Base-by-base conservation (phyloP, 2,888 invertebrate genomes). In the Itoplectis maculator region DNA sequence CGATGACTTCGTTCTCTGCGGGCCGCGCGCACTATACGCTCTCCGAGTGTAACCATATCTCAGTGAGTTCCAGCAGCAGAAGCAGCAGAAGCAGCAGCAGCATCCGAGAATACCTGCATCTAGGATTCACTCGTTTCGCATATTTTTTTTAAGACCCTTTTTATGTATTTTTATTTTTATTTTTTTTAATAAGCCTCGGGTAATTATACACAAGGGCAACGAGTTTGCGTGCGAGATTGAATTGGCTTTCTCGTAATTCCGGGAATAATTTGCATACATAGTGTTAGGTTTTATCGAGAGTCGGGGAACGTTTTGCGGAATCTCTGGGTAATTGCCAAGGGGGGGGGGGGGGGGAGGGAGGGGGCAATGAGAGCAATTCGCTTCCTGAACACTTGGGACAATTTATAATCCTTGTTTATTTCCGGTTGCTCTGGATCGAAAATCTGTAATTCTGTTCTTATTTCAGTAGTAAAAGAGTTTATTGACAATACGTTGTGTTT, bases 1-100 rank as follows among this genome's bases (percentile, higher is more conserved):
- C 86, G 86, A 86, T 84, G 86, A 85, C 86, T 86, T 84, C 79
- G 84, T 86, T 85, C 82, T 63, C 54, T 59, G 75, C 49, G 66
- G 29, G 29, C n/a, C 78, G 63, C 68, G 59, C 76, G 69, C 59
- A n/a, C 83, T 79, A 84, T 79, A 81, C 80, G 73, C 80, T 77
- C 81, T 76, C 79, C 45, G 63, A 84, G 49, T 42, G 59, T 76
- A 78, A 80, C 82, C 59, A 61, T 47, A 74, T 77, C 42, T 69
- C 56, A 35, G 40, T 49, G 15, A 15, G 42, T 74, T 42, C 56
- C 45, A 63, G 42, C 51, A 35, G 54, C 23, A 23, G 54, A 42
- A 59, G 61, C 61, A 40, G 45, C 66, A 40, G n/a, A n/a, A 63
- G 42, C 51, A 56, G 51, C 20, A 20, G 54, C 49, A 65, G 61